These are phyloP conservation scores for Sciaenops ocellatus DNA, from an alignment of 2,797 vertebrate genomes.

Conservation along the genomic window DNA sequence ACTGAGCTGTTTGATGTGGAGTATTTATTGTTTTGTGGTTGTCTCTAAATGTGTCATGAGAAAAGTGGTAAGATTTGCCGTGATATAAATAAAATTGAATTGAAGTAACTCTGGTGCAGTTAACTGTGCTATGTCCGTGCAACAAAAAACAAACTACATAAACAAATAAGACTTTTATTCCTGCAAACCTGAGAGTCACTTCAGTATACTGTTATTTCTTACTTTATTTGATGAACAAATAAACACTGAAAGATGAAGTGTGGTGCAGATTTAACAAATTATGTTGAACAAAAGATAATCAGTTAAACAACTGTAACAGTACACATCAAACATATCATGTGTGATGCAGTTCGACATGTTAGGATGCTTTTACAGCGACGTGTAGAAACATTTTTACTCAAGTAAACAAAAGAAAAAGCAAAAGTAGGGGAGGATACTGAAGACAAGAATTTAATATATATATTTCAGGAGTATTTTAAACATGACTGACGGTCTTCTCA, in stretches of 20 bases:
- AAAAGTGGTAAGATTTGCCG: too few species aligned
- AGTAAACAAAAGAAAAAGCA: neutral
- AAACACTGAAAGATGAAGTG: neutral
- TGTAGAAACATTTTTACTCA: neutral
- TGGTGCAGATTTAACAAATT: neutral
- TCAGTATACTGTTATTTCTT: neutral
- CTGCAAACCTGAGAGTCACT: neutral
- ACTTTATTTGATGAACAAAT: neutral
- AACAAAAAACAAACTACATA: too few species aligned
- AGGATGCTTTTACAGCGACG: neutral
- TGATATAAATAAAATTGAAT: too few species aligned
- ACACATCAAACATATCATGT: neutral
- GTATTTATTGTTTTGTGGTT: too few species aligned
- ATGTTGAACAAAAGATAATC: neutral
- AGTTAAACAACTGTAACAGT: neutral
- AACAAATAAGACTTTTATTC: neutral
- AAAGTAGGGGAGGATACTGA: neutral
- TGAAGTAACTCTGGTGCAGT: too few species aligned
- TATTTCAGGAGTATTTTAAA: neutral
- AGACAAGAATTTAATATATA: neutral
- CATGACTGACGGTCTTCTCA: neutral
- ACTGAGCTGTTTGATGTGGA: too few species aligned
- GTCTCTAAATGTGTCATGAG: too few species aligned
- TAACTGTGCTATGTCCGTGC: too few species aligned
- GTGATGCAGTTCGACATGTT: neutral